Percentiles rank a stretch among this genome's conserved stretches.
Evolutionary conservation across 2,113 vertebrate species (phyloP).

Genomic region (Ursus arctos): DNA sequence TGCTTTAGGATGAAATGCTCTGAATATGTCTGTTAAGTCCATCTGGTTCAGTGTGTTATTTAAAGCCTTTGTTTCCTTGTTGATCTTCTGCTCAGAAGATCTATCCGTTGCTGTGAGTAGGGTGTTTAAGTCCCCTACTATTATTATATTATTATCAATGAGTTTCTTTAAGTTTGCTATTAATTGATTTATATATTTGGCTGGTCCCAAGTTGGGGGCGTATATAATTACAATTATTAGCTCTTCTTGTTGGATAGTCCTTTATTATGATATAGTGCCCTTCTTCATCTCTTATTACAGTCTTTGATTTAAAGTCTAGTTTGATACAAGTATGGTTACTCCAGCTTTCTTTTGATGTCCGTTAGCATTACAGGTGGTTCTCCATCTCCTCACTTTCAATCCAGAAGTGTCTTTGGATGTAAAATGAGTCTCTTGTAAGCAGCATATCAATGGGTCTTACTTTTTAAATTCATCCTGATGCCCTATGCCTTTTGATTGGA

Average conservation of each 20-base stretch:
- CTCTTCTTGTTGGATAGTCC: background rate
- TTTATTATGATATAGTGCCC: background rate
- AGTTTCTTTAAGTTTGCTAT: background rate
- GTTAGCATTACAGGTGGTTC: background rate
- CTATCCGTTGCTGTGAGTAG: background rate
- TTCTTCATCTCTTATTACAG: background rate
- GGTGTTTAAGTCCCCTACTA: background rate
- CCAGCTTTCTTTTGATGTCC: background rate
- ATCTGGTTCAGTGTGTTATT: background rate
- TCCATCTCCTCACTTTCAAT: background rate
- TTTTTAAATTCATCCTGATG: background rate
- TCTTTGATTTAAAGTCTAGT: background rate
- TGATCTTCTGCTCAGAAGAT: background rate
- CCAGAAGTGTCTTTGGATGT: background rate
- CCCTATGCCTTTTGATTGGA: background rate
- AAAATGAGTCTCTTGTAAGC: background rate
- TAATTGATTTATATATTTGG: background rate
- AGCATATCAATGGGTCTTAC: background rate
- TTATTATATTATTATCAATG: background rate
- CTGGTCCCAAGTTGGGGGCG: background rate
- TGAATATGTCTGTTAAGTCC: background rate
- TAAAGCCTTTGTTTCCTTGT: background rate
- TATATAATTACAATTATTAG: background rate
- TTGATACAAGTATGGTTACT: background rate
- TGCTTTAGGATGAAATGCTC: background rate